Evolutionary conservation across 2,797 vertebrate species (phyloP), one percentile per base, ranked within the genome.

Genomic region (Heterohyrax brucei): DNA sequence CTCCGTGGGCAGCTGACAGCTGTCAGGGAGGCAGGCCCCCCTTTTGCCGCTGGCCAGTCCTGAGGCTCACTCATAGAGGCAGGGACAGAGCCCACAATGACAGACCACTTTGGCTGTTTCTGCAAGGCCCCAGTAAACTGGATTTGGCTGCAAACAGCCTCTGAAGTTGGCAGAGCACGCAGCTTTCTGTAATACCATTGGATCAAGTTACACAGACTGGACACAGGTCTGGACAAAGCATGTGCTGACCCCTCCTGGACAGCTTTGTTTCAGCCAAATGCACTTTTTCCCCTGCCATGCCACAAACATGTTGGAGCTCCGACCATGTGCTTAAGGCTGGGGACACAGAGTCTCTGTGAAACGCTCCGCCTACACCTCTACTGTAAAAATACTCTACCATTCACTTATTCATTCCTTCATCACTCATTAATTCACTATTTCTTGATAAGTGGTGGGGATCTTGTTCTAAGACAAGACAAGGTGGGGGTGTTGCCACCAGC

Each of bases 1-100:
- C 0, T 95, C 79, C 91, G 46, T 10, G 77, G 89, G 77, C 89
- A 66, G 64, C 92, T 97, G 95, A 95, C 97, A 97, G 95, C 95
- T 96, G 92, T 96, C 91, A 97, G 91, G 53, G 72, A 92, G 59
- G 88, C 83, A 79, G 56, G 83, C 61, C 59, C 76, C 88, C 68
- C 81, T 96, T 91, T 94, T 33, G 87, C 94, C 61, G 0, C 78
- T 0, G 56, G 95, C 94, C 91, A 93, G 66, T 96, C 92, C 95
- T 93, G 91, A 96, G 91, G 94, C 87, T 93, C 84, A 83, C 91
- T 87, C 89, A 91, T 7, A 80, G 93, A 90, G 91, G 95, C 89
- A 91, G 75, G 81, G 73, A 89, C 73, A 89, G 62, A 93, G 93
- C 81, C 64, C 96, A 96, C 48, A 39, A 82, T 95, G 94, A 95